Base-by-base conservation (phyloP, 2,797 vertebrate species). In the Poeciliopsis gracilis region DNA sequence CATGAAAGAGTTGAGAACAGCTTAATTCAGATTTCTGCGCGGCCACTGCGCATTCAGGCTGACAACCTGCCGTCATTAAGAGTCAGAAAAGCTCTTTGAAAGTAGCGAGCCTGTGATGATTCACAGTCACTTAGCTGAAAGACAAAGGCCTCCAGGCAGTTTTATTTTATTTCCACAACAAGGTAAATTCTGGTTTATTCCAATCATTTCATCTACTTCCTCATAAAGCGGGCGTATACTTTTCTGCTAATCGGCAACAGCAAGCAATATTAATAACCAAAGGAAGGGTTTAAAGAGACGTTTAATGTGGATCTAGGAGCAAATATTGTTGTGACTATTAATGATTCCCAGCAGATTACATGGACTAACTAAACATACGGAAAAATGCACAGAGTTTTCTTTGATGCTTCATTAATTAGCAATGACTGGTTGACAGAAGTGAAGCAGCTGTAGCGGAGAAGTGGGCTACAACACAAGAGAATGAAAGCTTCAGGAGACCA, bases 91-190 rank as follows among this genome's bases (percentile, higher is more conserved):
- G 73, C 67, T 80, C 80, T 76, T 86, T 77, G 78, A 90, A 87
- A 83, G 82, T 84, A 76, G 72, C 61, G 59, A 82, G 78, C 25
- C 75, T 87, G 83, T 87, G 89, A 92, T 93, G 91, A 90, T 87
- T 90, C 87, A 84, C 88, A 74, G 82, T 88, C 84, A 85, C 84
- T 90, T 81, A 79, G 66, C 77, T 63, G 77, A 45, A 84, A 91
- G 87, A 90, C 89, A 92, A 92, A 92, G 87, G 90, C 81, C 87
- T 79, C 13, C 72, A 66, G 86, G 88, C 87, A 76, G 41, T 83
- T 89, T 90, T 78, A 87, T 83, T 92, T 85, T 84, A 81, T 85
- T 80, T 87, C 45, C 72, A 78, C 53, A 70, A 88, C 75, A 53
- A 80, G 77, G 77, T 87, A 91, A 92, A 90, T 86, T 81, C 77